Base-by-base conservation (phyloP, 2,888 invertebrate species). In the Chirona hameri region DNA sequence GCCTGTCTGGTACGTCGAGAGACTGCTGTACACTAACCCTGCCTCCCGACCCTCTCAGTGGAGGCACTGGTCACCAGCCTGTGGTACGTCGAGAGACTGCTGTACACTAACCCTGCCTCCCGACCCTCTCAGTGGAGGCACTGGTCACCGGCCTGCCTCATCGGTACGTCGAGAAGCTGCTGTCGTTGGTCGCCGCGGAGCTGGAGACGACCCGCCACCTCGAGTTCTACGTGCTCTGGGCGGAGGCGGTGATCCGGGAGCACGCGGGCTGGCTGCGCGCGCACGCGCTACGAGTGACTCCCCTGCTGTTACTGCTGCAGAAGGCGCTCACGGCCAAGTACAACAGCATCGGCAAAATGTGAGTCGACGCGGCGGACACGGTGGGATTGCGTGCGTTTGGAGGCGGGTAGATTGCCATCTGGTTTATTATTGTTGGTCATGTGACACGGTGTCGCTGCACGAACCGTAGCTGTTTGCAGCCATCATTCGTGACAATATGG, bases 161-260 rank as follows among this genome's bases (percentile, higher is more conserved):
- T 21, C 90, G 92, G 83, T 97, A 95, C 88, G 90, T 93, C 0
- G 93, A 94, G 86, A 91, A 93, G 57, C 88, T 95, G 46, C 89
- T 98, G 24, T 89, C 90, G 84, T 93, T 93, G 85, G 86, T 97
- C 69, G 92, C 94, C 0, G 90, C 91, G 3, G 91, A 93, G 81
- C 87, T 98, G 39, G 96, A 95, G 85, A 90, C 90, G 57, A 93
- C 95, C 1, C 90, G 91, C 0, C 98, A 98, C 87, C 87, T 99
- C 76, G 95, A 98, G 86, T 97, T 96, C 87, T 95, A 98, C 87
- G 89, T 97, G 65, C 88, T 91, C 79, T 98, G 97, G 97, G 90
- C 92, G 69, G 91, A 92, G 85, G 88, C 89, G 27, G 87, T 96
- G 4, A 88, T 98, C 65, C 92, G 91, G 0, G 88, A 88, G 60